Evolutionary conservation across 2,113 vertebrate genomes (phyloP).

Genomic region (Nothoprocta perdicaria): DNA sequence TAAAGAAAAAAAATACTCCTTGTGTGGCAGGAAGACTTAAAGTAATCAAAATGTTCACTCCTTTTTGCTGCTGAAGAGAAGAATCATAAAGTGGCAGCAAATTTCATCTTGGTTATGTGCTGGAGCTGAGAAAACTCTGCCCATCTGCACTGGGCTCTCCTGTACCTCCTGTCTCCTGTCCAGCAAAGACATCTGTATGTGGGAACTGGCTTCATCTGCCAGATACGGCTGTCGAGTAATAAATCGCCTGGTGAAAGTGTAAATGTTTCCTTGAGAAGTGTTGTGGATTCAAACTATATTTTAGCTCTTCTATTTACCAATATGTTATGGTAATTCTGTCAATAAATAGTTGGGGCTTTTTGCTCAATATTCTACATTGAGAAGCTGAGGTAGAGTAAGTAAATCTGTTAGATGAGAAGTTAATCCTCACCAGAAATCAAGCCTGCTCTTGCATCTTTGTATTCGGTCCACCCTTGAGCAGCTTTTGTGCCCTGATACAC

Average conservation of each 20-base stretch:
- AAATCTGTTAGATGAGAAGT: background rate
- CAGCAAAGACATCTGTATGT: background rate
- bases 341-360: conserved; percentile 4
- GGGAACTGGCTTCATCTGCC: background rate
- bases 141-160: background rate
- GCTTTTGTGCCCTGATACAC: background rate
- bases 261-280: conserved; percentile 41
- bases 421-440: background rate
- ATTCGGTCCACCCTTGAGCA: background rate
- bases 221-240: background rate
- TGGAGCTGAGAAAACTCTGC: background rate
- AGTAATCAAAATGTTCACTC: background rate
- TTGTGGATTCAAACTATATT: background rate
- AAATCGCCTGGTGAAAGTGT: conserved; percentile 12
- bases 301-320: conserved; percentile 49
- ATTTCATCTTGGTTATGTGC: background rate
- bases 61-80: background rate
- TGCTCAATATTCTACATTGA: background rate
- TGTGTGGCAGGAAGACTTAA: background rate
- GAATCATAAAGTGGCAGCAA: background rate
- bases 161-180: background rate
- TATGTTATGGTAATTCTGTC: background rate
- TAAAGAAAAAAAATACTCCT: background rate
- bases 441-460: background rate
- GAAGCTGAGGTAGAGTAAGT: background rate